Evolutionary conservation across 2,113 vertebrate species (phyloP), one percentile per base, ranked within the genome.

Genomic region (Aphyosemion australe): DNA sequence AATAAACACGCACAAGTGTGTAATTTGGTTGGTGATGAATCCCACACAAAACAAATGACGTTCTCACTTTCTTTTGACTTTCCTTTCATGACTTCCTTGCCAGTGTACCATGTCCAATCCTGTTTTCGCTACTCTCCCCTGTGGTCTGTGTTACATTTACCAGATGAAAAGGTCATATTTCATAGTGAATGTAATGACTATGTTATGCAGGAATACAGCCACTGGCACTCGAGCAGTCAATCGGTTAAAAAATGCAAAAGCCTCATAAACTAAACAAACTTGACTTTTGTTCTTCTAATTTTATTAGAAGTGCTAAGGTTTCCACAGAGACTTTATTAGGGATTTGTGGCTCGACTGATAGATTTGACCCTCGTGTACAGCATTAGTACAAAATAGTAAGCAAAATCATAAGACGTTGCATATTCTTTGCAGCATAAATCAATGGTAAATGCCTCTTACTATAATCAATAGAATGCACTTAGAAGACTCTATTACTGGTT

Each of bases 141-240:
- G 78, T 61, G 71, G 80, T 78, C 75, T 78, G 72, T 75, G 72
- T 86, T 85, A 76, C 76, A 84, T 87, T 84, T 76, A 79, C 78
- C 42, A 83, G 58, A 76, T 61, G 65, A 79, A 88, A 88, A 89
- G 84, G 83, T 86, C 82, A 80, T 73, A 79, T 86, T 64, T 84
- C 83, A 72, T 50, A 45, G 64, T 61, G 69, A 74, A 79, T 74
- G 69, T 82, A 86, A 88, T 70, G 69, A 85, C 77, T 51, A 21
- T 82, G 75, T 76, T 82, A 47, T 45, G 61, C 48, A 72, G 64
- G 79, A 81, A 74, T 66, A 60, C 61, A 75, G 66, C 65, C 74
- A 76, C 50, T 45, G 43, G 77, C 63, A 21, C 57, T 61, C 8
- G 1, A 56, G 34, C 42, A 43, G 46, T 39, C 32, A 60, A 63